Evolutionary conservation across 2,797 vertebrate species (phyloP).

Genomic region (Poliocrania exsul): DNA sequence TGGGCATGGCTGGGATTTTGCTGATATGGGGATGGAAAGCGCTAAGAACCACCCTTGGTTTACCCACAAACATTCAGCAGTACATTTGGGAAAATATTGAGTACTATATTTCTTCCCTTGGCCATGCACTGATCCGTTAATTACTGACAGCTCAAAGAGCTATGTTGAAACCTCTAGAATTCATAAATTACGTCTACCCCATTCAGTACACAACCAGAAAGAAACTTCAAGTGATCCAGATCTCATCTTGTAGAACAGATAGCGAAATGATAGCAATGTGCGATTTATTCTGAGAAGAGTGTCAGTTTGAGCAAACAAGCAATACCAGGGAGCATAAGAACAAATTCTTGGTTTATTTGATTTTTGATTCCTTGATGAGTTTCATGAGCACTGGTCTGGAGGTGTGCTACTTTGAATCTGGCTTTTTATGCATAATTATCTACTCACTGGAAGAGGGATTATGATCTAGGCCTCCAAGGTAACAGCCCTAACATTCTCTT

Average conservation of each 20-base stretch:
- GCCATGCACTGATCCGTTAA: not conserved
- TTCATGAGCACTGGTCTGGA: not conserved
- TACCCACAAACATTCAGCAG: not conserved
- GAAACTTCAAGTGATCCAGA: not conserved
- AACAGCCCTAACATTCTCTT: not conserved
- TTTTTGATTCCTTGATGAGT: not conserved
- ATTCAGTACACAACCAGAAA: not conserved
- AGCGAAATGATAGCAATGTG: not conserved
- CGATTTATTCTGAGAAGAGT: not conserved
- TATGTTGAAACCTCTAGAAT: not conserved
- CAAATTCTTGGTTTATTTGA: not conserved
- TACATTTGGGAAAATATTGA: not conserved
- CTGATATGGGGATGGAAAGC: not conserved
- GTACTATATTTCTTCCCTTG: not conserved
- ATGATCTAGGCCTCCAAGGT: not conserved
- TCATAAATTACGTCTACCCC: not conserved
- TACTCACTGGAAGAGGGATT: not conserved
- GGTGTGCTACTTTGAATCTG: not conserved
- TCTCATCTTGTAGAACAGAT: not conserved
- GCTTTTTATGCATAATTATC: not conserved
- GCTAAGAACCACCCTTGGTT: not conserved
- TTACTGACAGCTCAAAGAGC: not conserved
- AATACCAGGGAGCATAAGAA: not conserved
- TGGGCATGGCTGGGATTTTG: not conserved
- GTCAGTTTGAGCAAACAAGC: not conserved